A percentile compares a stretch with the other conserved stretches of the same genome.
phyloP scores from a whole-genome alignment of 2,113 vertebrate genomes.

The Baryphthengus martii region DNA sequence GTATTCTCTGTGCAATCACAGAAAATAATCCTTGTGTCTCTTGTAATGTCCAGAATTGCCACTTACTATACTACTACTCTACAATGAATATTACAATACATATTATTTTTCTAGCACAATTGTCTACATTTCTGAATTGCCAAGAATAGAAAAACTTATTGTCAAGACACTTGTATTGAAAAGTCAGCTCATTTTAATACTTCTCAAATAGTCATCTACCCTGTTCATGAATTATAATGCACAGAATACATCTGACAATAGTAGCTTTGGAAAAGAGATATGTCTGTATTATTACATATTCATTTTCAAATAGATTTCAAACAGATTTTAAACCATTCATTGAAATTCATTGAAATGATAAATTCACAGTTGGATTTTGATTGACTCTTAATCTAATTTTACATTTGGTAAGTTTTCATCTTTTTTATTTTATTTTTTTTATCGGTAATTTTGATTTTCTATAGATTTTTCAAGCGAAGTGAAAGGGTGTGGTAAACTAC shows the following conservation, averaged over 20 bases:
- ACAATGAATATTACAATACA: slow-evolving; percentile 86
- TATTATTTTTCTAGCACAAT: slow-evolving; percentile 85
- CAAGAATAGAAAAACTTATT: slow-evolving; percentile 84
- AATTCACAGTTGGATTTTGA: slow-evolving; percentile 82
- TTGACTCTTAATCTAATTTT: slow-evolving; percentile 86
- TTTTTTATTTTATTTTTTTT: slow-evolving; percentile 46
- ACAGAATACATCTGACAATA: slow-evolving; percentile 81
- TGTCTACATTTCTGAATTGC: slow-evolving; percentile 83
- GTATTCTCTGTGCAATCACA: slow-evolving; percentile 90
- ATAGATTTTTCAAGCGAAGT: slow-evolving; percentile 51
- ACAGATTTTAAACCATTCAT: slow-evolving; percentile 84
- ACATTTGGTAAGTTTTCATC: slow-evolving; percentile 74
- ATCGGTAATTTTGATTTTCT: slow-evolving; percentile 65
- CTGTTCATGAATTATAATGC: slow-evolving; percentile 89
- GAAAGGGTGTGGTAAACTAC: slow-evolving; percentile 33
- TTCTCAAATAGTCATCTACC: slow-evolving; percentile 86
- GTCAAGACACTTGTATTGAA: slow-evolving; percentile 86
- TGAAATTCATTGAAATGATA: slow-evolving; percentile 85
- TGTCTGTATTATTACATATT: slow-evolving; percentile 84
- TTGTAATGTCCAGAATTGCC: slow-evolving; percentile 85
- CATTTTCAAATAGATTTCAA: slow-evolving; percentile 86
- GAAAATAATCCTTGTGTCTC: slow-evolving; percentile 88
- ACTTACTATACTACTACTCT: slow-evolving; percentile 81
- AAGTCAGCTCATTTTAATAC: slow-evolving; percentile 89
- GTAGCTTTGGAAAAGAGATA: slow-evolving; percentile 80